Evolutionary conservation across 1,140 invertebrate genomes (phyloP), one percentile per base, ranked within the genome.

Genomic region (Paralvinella palmiformis): DNA sequence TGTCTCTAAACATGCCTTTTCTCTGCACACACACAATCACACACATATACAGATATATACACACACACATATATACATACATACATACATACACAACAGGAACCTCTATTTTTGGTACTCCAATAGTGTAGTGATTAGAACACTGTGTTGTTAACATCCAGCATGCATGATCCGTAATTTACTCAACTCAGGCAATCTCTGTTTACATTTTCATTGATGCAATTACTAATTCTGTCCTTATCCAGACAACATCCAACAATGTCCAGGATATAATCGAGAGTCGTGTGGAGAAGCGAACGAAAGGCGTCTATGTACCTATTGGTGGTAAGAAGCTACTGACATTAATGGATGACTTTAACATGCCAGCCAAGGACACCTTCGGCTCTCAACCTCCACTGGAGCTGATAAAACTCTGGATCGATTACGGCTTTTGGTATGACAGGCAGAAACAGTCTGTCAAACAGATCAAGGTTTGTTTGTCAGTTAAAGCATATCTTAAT

Each of bases 271-370:
- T 86, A n/a, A 88, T 92, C 50, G 89, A 91, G 76, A 87, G 86
- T 64, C 81, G 86, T 58, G 79, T 91, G 0, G 89, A 93, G 77
- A 92, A 92, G 81, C 83, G 89, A 48, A 91, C 88, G 0, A 93
- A 91, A 77, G 88, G 87, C 3, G 85, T 89, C 56, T 91, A 87
- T 77, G 85, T 89, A 0, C 91, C 91, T 0, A 76, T 85, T 24
- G 88, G 86, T 68, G 87, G 82, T 44, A 92, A 91, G 82, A 88
- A 81, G 68, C 85, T 93, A 83, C 85, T 93, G 52, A 86, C 86
- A 1, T 92, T 91, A 74, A 86, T 93, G 84, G 91, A 94, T 76
- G 90, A 94, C 75, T 87, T 93, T 68, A 93, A 93, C 77, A 92
- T 92, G 89, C 91, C 91, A 0, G 87, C 86, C n/a, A 90, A 90